Conservation (phyloP, 2,113 vertebrate species). For the Nyctibius bracteatus region DNA sequence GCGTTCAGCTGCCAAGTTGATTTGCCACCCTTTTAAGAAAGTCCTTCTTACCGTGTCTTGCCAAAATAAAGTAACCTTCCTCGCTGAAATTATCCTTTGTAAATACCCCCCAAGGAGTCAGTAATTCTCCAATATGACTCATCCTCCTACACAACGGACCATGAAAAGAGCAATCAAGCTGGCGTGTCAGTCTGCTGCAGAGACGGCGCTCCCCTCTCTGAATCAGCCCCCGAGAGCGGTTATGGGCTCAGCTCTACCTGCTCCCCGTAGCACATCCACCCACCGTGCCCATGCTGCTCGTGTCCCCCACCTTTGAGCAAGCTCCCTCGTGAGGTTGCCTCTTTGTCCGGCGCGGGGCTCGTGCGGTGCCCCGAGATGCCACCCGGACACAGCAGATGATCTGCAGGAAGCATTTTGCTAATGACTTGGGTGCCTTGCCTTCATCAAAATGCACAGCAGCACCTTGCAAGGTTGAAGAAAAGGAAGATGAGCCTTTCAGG, state of each 20-base stretch:
- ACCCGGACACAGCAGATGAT: neutral
- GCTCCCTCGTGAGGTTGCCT: neutral
- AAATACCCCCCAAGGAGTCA: constrained; percentile 37
- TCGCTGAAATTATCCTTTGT: neutral
- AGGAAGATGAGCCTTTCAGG: constrained; percentile 7
- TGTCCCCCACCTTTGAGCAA: neutral
- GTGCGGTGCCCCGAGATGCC: neutral
- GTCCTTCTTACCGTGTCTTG: neutral
- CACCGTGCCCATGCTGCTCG: rapidly evolving
- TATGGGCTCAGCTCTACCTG: neutral
- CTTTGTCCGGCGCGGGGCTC: rapidly evolving
- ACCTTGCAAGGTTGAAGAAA: neutral
- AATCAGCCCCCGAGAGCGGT: rapidly evolving
- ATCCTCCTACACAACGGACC: constrained; percentile 20
- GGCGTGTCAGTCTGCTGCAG: neutral
- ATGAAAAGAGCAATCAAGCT: constrained; percentile 7
- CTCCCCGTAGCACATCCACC: neutral
- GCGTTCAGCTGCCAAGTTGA: neutral
- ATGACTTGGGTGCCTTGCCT: neutral
- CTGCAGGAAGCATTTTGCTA: neutral
- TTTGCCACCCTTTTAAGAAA: neutral
- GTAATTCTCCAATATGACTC: constrained; percentile 32
- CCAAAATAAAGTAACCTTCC: constrained; percentile 11
- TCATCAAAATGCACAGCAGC: constrained; percentile 34
- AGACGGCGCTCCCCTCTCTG: neutral